Conservation (phyloP, 2,888 invertebrate genomes). For the Theretra japonica region DNA sequence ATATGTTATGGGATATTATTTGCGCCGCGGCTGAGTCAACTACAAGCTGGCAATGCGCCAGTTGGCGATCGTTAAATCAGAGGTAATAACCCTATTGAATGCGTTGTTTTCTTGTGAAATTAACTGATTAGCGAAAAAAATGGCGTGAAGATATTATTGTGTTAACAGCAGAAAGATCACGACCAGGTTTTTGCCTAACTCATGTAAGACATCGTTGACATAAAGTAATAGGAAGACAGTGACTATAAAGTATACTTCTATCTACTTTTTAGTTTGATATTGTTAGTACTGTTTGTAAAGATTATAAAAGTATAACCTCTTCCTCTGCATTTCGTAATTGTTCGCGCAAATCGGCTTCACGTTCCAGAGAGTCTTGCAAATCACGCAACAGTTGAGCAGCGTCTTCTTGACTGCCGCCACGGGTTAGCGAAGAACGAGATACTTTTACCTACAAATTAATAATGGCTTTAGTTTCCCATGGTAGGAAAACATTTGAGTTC, state of each 20-base stretch:
- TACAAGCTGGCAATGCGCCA: constrained; percentile 65
- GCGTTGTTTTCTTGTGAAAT: constrained; percentile 60
- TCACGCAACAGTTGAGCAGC: constrained; percentile 93
- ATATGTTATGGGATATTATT: constrained; percentile 48
- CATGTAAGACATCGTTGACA: neutral
- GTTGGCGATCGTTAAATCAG: constrained; percentile 54
- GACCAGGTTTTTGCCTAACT: constrained; percentile 12
- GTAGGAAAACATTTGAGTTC: too few relatives aligned
- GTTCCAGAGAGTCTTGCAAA: constrained; percentile 95
- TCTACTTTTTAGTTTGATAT: neutral
- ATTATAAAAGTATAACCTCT: constrained; percentile 85
- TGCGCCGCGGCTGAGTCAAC: constrained; percentile 65
- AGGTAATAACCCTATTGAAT: constrained; percentile 68
- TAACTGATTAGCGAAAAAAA: constrained; percentile 14
- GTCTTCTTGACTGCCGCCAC: constrained; percentile 92
- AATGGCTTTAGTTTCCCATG: too few relatives aligned
- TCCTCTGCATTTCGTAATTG: constrained; percentile 97
- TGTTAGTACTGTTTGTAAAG: neutral
- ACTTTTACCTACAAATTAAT: constrained; percentile 81
- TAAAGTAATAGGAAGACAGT: too few relatives aligned
- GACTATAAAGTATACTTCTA: too few relatives aligned
- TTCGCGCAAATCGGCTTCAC: constrained; percentile 96
- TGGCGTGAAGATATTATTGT: constrained; percentile 2
- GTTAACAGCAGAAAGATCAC: constrained; percentile 1
- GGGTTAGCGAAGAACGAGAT: constrained; percentile 89